Base-by-base conservation (phyloP, 2,888 invertebrate genomes). In the Acleris cristana region DNA sequence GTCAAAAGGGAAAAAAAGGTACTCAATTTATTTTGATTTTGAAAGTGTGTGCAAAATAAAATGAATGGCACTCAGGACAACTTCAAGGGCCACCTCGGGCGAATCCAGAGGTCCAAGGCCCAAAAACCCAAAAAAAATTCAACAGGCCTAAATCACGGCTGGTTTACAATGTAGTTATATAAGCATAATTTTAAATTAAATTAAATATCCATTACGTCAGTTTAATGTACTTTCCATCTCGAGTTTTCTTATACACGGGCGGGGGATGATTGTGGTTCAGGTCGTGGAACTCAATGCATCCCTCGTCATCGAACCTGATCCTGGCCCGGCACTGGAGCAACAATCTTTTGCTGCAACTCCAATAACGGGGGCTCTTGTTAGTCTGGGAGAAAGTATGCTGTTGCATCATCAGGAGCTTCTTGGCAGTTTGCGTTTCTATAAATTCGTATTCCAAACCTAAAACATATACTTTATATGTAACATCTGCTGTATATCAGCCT, bases 321-420 rank as follows among this genome's bases (percentile, higher is more conserved):
- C 54, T 66, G 10, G 77, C 74, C 10, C 60, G 66, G 57, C 79
- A 79, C 2, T 70, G 53, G 4, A 52, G 21, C 16, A 54, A 52
- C 12, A 45, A 40, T 12, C 62, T 61, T 5, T 23, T 58, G 40
- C 45, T 53, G 26, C 70, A 70, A 18, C 54, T 54, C 68, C 65
- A 69, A 48, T 65, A 57, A 8, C 70, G 59, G 12, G 26, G 49
- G 34, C 62, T 61, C 16, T 34, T 63, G 40, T 51, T 67, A 2
- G 60, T 57, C 48, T 61, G 66, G 45, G 57, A 18, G 58, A 67
- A 67, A 23, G 67, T 67, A 34, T 63, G 51, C 18, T 57, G 57
- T 26, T 53, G 63, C 7, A 67, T 52, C 63, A 63, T 58, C 14
- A 67, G 53, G n/a, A 67, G 67, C 14, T 63, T 63, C 53, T 67